Base-by-base conservation (phyloP, 1,140 invertebrate genomes). In the Akabosia matsudoensis region DNA sequence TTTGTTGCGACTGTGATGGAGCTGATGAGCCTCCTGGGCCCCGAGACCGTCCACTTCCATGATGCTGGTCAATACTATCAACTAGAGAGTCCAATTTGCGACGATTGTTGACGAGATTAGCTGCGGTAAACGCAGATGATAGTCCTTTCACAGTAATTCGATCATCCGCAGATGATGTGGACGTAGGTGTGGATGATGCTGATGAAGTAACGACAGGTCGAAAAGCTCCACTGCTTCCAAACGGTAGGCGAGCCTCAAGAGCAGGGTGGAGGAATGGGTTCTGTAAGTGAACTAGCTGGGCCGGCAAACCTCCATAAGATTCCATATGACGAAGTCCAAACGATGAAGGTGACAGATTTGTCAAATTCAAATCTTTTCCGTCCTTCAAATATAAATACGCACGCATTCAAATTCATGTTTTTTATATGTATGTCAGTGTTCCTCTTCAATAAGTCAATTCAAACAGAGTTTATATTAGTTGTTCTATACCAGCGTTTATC, bases 311-410 rank as follows among this genome's bases (percentile, higher is more conserved):
- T 22, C 85, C 82, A 79, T 88, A 88, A n/a, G 86, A 85, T 77
- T 88, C 88, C 85, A 87, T 87, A 78, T 87, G 86, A 22, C 86
- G 84, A 30, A 87, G 83, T 28, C 87, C 87, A 82, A 89, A 88
- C 10, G 86, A 82, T 14, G 87, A 84, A 73, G 73, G 73, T 24
- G 80, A 81, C 33, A 81, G 74, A 70, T 73, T 79, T 28, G 76
- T 74, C 16, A 81, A 61, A 52, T 75, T 79, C 70, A 81, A 77
- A 28, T 79, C 78, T 34, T 81, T 81, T 30, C 72, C 80, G 52
- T 79, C 80, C 3, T 74, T 72, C 30, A 34, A 10, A 56, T n/a
- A 56, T 24, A 18, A n/a, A n/a, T n/a, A n/a, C n/a, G n/a, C n/a
- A n/a, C n/a, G n/a, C n/a, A n/a, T n/a, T n/a, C n/a, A n/a, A n/a